phyloP scores from a whole-genome alignment of 1,140 invertebrate species.

The Brachionus rubens region DNA sequence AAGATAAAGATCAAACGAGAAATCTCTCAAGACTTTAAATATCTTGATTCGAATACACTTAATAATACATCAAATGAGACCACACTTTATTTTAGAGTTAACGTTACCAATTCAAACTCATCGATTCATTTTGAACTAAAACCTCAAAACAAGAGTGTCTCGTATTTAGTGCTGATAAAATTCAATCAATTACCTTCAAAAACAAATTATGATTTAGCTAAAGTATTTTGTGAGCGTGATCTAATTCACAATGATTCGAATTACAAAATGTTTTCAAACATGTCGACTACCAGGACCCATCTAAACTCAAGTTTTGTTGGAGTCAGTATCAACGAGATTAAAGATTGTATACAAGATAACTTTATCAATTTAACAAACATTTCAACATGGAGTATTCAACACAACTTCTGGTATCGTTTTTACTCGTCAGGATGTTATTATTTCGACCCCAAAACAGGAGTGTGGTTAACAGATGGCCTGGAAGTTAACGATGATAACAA shows the following conservation, averaged over 20 bases:
- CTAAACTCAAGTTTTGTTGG: neutral
- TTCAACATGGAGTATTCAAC: neutral
- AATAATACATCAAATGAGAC: neutral
- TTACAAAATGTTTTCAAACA: neutral
- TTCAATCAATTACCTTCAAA: too few relatives aligned
- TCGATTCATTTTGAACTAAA: neutral
- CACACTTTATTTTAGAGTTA: neutral
- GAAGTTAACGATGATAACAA: neutral
- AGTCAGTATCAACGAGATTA: neutral
- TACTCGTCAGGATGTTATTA: conserved; percentile 6
- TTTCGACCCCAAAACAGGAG: neutral
- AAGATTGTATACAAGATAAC: too few relatives aligned
- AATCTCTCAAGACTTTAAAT: neutral
- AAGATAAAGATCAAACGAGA: too few relatives aligned
- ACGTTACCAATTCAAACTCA: neutral
- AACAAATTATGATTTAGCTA: too few relatives aligned
- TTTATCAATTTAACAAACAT: too few relatives aligned
- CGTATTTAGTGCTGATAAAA: too few relatives aligned
- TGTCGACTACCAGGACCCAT: neutral
- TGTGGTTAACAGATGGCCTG: neutral
- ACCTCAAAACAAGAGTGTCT: too few relatives aligned
- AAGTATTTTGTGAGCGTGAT: too few relatives aligned
- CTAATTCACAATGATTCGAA: too few relatives aligned
- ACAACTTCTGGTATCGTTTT: neutral
- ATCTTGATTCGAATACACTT: neutral